Conservation (phyloP, 1,140 invertebrate genomes). For the Atta cephalotes region DNA sequence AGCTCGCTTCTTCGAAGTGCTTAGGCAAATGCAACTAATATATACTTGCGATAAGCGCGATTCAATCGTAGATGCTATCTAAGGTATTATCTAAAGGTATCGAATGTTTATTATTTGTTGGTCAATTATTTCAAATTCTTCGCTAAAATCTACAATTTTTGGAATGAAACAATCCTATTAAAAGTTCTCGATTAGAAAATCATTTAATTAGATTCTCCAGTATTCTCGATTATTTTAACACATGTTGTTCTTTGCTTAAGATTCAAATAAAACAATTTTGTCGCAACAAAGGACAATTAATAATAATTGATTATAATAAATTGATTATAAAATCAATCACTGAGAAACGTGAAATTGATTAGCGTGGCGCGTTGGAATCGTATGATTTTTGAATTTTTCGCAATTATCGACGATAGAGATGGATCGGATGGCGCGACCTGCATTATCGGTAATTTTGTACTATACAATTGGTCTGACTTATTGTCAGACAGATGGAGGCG, state of each 20-base stretch:
- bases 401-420: background rate
- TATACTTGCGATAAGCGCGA: background rate
- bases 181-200: background rate
- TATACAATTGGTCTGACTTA: background rate
- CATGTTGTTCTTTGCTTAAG: background rate
- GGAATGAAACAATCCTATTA: background rate
- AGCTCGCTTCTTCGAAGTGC: background rate
- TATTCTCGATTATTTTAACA: background rate
- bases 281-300: background rate
- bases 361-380: background rate
- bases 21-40: background rate
- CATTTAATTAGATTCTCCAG: background rate
- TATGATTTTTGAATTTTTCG: background rate
- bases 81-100: background rate
- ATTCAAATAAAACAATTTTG: background rate
- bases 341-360: background rate
- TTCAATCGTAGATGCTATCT: background rate
- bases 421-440: background rate
- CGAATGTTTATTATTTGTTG: background rate
- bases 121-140: background rate
- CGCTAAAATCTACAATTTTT: background rate
- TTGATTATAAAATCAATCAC: background rate
- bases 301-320: background rate
- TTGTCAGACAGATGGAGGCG: background rate
- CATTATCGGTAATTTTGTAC: background rate